These are phyloP conservation scores for Tauraco hartlaubi DNA, from an alignment of 2,797 vertebrate species.

Conservation along the genomic window DNA sequence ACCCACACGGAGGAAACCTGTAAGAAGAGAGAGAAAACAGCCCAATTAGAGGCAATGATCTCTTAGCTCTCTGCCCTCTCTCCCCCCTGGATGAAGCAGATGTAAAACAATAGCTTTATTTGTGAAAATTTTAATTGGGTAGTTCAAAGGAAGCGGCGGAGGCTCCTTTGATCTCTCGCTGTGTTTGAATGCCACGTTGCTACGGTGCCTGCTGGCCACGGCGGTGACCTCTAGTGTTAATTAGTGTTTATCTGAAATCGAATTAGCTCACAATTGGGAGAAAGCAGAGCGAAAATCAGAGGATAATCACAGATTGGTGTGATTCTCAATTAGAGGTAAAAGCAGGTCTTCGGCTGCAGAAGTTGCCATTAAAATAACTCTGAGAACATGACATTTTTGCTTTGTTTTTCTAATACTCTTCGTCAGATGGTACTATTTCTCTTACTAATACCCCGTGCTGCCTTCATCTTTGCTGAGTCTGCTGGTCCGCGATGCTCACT, in stretches of 20 bases:
- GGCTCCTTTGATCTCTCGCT: conserved; percentile 28
- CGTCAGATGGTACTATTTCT: conserved; percentile 43
- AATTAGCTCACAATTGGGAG: conserved; percentile 42
- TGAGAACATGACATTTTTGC: not conserved
- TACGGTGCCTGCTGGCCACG: conserved; percentile 40
- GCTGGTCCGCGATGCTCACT: not conserved
- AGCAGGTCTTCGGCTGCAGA: not conserved
- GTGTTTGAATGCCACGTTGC: conserved; percentile 30
- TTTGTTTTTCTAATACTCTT: conserved; percentile 41
- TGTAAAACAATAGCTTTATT: conserved; percentile 69
- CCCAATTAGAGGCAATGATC: conserved; percentile 49
- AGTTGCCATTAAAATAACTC: not conserved
- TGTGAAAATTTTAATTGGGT: conserved; percentile 66
- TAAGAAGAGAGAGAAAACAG: conserved; percentile 4
- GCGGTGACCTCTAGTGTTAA: conserved; percentile 61
- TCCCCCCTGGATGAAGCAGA: not conserved
- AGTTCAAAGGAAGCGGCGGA: conserved; percentile 36
- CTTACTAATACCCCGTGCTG: conserved; percentile 31
- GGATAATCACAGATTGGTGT: conserved; percentile 18
- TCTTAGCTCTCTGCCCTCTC: conserved; percentile 17
- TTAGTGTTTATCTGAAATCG: conserved; percentile 67
- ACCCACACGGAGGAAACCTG: not conserved
- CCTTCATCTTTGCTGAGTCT: conserved; percentile 67
- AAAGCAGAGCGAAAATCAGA: conserved; percentile 29
- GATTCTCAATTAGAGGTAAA: not conserved